Conservation (phyloP, 2,113 vertebrate species). For the mouse (Mus musculus) region DNA sequence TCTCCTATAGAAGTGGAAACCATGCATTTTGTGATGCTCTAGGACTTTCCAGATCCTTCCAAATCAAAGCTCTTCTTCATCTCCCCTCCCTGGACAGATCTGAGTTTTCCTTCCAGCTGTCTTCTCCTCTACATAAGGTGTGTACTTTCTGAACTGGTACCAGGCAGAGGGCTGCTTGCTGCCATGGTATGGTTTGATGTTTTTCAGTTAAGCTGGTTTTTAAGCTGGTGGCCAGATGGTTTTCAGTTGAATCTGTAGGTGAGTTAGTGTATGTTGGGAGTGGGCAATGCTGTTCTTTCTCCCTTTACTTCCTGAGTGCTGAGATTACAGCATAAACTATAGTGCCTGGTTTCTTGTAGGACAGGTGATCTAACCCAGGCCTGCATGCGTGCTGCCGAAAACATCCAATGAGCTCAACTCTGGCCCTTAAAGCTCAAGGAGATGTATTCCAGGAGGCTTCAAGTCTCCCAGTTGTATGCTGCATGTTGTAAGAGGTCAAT, state of each 20-base stretch:
- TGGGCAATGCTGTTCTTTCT: neutral
- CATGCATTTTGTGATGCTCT: conserved; percentile 40
- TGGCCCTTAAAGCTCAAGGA: neutral
- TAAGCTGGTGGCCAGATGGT: neutral
- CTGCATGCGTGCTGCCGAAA: neutral
- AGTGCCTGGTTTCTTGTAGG: neutral
- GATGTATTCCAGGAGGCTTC: neutral
- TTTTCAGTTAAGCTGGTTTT: too few species aligned
- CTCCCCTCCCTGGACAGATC: neutral
- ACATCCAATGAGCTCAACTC: neutral
- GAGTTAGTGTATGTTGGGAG: neutral
- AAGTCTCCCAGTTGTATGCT: neutral
- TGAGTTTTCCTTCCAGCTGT: neutral
- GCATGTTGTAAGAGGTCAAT: neutral
- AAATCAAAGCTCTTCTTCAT: conserved; percentile 3
- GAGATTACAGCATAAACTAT: neutral
- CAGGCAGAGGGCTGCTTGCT: neutral
- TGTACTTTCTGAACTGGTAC: neutral
- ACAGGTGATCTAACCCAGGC: neutral
- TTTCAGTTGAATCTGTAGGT: neutral
- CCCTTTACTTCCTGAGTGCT: neutral
- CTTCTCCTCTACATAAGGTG: neutral
- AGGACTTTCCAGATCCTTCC: conserved; percentile 43
- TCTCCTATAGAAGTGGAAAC: conserved; percentile 31
- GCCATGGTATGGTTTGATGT: neutral